Evolutionary conservation across 2,113 vertebrate species (phyloP).

Genomic region (Micronycteris hirsuta): DNA sequence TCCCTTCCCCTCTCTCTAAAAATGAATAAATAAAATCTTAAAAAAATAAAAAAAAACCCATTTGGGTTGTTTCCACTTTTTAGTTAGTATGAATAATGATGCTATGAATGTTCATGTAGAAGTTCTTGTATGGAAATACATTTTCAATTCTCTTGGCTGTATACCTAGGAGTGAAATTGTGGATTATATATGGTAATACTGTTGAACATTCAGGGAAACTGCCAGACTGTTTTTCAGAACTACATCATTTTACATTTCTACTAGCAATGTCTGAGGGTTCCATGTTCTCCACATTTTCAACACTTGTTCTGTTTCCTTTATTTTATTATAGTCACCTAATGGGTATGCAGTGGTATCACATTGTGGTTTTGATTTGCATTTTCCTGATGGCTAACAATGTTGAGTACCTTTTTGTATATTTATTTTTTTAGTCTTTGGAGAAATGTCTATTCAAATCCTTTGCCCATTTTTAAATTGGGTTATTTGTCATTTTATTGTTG

Average conservation of each 20-base stretch:
- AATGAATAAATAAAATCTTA: no score
- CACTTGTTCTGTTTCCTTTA: neutral
- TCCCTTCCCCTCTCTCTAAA: no score
- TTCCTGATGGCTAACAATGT: no score
- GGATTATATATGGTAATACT: neutral
- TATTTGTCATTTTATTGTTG: neutral
- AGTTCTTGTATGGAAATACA: neutral
- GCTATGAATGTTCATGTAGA: neutral
- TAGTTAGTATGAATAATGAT: neutral
- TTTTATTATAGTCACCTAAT: neutral
- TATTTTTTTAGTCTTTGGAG: no score
- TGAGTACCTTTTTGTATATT: no score
- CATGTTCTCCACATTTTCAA: constrained; percentile 4
- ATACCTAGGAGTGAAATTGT: neutral
- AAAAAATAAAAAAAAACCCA: no score
- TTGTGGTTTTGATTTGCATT: neutral
- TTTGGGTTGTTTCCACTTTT: neutral
- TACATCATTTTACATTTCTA: no score
- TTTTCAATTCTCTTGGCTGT: neutral
- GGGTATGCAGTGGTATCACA: neutral
- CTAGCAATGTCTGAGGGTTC: no score
- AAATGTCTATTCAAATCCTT: neutral
- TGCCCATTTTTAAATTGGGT: neutral
- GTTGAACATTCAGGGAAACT: neutral
- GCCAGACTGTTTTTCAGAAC: no score